Evolutionary conservation across 1,140 invertebrate genomes (phyloP), one percentile per base, ranked within the genome.

Genomic region (Ceratina japonica): DNA sequence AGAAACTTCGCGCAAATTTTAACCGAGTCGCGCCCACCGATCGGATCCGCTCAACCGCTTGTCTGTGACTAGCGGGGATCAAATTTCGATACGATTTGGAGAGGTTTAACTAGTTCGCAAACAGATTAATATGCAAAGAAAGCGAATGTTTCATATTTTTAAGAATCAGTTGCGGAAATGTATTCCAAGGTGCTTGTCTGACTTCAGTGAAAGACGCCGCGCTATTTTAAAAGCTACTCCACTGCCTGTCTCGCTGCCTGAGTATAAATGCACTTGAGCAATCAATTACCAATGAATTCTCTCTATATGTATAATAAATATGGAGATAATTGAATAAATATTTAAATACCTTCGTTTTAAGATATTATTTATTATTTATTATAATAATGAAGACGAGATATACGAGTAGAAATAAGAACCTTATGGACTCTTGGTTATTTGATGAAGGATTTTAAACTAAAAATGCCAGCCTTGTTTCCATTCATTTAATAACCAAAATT

Each of bases 1-100:
- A 61, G 70, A 61, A 72, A 61, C 56, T 75, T 75, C 18, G 24
- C 49, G 22, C 2, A 61, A 65, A 75, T 73, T 61, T 62, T 62
- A 65, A 75, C 24, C 62, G 37, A 22, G 22, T 74, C 59, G 61
- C 49, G 22, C 61, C 18, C n/a, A n/a, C 3, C 37, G 37, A 49
- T 44, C n/a, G 22, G 69, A 54, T 74, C 27, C 27, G 51, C 66
- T 20, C 72, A 27, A 74, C 13, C 13, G 44, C 13, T 74, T 74
- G 2, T 15, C 8, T 7, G 2, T 12, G 22, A 16, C n/a, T 22
- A n/a, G 54, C 18, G 13, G 5, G 1, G 18, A 20, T 3, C 8
- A 49, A 61, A 49, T 73, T 62, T 22, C 22, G 13, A 4, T 13
- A n/a, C 10, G 5, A n/a, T 69, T 8, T 13, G 3, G 12, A 5